A percentile compares a stretch with the other conserved stretches of the same genome.
Conservation (phyloP, 2,888 invertebrate genomes). For the Mythimna impura region DNA sequence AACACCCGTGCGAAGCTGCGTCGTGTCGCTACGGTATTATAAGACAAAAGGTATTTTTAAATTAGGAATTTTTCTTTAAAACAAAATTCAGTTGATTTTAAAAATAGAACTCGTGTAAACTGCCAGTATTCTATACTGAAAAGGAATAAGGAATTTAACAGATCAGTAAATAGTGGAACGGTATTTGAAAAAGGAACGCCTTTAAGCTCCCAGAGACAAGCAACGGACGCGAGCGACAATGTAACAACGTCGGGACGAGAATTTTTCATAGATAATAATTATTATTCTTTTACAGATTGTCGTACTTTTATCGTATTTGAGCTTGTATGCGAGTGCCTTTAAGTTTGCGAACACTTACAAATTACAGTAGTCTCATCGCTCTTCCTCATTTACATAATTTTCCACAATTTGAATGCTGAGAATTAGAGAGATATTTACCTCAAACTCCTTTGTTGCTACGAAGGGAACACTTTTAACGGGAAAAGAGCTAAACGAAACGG, state of each 20-base stretch:
- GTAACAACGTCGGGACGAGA: no score
- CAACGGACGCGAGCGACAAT: no score
- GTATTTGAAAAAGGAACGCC: background rate
- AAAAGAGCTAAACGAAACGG: background rate
- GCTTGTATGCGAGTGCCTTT: background rate
- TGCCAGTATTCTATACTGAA: no score
- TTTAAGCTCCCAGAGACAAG: no score
- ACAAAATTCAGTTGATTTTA: conserved; percentile 18
- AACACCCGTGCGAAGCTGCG: no score
- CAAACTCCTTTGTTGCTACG: background rate
- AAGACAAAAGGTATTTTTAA: background rate
- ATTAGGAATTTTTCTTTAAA: conserved; percentile 7
- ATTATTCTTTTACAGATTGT: background rate
- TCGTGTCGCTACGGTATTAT: no score
- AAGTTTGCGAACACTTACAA: background rate
- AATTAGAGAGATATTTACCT: background rate
- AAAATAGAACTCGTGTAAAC: background rate
- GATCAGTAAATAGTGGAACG: no score
- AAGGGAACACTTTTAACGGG: background rate
- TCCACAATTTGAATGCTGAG: background rate
- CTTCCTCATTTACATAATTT: background rate
- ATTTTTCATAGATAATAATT: no score
- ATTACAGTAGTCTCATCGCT: background rate
- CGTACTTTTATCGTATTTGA: background rate
- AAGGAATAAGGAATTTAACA: no score